These are phyloP conservation scores for Lepidocyrtoides sp. DNA, from an alignment of 2,888 invertebrate species.

Conservation along the genomic window DNA sequence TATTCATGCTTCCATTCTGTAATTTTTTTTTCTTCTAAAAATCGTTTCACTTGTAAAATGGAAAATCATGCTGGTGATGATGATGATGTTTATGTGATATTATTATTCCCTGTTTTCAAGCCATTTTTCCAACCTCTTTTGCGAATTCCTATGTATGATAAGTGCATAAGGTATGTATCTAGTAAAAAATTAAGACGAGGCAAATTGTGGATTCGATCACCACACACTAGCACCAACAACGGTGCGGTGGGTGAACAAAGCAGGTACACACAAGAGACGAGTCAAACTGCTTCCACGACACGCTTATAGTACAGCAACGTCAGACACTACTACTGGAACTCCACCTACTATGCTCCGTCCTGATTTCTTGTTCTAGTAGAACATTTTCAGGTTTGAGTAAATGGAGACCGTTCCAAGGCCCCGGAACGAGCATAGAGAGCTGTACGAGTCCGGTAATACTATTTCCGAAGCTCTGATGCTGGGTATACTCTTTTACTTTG, in stretches of 20 bases:
- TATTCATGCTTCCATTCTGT: too few relatives aligned
- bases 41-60: too few relatives aligned
- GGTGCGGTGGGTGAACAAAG: conserved; percentile 35
- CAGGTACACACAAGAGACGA: not conserved
- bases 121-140: conserved; percentile 26
- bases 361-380: not conserved
- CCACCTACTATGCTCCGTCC: conserved; percentile 61
- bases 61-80: not conserved
- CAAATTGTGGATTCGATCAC: not conserved
- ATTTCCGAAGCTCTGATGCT: not conserved
- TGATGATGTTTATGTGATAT: conserved; percentile 7
- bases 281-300: too few relatives aligned
- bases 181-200: too few relatives aligned
- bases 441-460: not conserved
- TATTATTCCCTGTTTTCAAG: conserved; percentile 52
- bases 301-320: too few relatives aligned
- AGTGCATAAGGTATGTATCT: not conserved
- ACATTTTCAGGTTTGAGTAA: conserved; percentile 54
- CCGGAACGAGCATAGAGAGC: conserved; percentile 61
- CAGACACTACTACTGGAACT: not conserved
- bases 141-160: too few relatives aligned
- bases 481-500: not conserved
- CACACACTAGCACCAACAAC: not conserved
- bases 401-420: conserved; percentile 69
- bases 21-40: too few relatives aligned